Evolutionary conservation across 2,113 vertebrate species (phyloP).

Genomic region (Leptodactylus fuscus): DNA sequence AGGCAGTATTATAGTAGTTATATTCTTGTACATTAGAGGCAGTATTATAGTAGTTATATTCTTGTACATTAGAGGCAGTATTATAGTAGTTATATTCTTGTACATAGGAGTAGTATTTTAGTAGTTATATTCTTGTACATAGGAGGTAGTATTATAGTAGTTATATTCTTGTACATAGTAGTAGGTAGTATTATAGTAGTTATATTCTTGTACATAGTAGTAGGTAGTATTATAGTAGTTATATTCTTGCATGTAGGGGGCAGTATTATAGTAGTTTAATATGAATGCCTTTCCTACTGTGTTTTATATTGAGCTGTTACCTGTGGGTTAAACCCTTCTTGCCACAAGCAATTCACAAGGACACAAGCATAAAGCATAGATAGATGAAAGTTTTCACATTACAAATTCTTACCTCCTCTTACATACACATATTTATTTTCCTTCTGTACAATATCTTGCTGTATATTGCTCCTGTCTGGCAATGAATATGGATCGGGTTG

Average conservation of each 20-base stretch:
- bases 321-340: background rate
- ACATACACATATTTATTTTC: background rate
- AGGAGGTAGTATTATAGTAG: too few species aligned
- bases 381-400: background rate
- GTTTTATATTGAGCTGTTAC: background rate
- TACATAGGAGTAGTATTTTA: background rate
- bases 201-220: background rate
- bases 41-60: conserved; percentile 6
- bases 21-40: too few species aligned
- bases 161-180: too few species aligned
- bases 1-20: too few species aligned
- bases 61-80: background rate
- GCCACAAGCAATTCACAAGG: too few species aligned
- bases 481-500: background rate
- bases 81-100: background rate
- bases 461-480: background rate
- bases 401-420: background rate
- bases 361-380: background rate
- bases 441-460: background rate
- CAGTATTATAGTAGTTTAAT: conserved; percentile 8
- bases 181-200: too few species aligned
- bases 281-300: too few species aligned
- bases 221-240: too few species aligned
- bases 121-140: too few species aligned
- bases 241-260: background rate